A percentile compares a stretch with the other conserved stretches of the same genome.
phyloP scores from a whole-genome alignment of 1,140 invertebrate genomes.

The Planococcus citri region DNA sequence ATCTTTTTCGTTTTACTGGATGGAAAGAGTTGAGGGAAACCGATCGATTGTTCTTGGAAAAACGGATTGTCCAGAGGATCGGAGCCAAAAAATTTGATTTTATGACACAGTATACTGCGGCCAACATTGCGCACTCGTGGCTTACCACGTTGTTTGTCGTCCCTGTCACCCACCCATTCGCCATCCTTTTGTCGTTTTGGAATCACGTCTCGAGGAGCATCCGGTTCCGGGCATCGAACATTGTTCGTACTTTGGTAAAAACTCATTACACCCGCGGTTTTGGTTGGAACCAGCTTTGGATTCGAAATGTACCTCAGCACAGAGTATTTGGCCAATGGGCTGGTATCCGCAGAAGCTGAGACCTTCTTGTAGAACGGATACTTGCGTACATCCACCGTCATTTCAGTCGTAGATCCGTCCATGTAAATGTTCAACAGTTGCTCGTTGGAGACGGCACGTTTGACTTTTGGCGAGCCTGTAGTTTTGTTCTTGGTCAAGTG shows the following conservation, averaged over 20 bases:
- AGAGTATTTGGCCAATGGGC: constrained; percentile 38
- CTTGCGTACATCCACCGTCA: constrained; percentile 32
- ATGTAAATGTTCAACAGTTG: constrained; percentile 23
- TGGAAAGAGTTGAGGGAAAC: constrained; percentile 16
- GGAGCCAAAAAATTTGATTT: constrained; percentile 55
- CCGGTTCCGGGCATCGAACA: constrained; percentile 36
- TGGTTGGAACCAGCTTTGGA: constrained; percentile 36
- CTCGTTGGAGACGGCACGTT: background rate
- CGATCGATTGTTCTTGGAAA: constrained; percentile 44
- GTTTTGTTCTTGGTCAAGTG: constrained; percentile 25
- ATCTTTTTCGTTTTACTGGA: background rate
- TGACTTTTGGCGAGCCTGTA: background rate
- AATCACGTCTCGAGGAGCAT: constrained; percentile 32
- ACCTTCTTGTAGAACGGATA: constrained; percentile 37
- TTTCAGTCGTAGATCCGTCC: constrained; percentile 25
- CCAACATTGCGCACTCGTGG: constrained; percentile 43
- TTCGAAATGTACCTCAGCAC: constrained; percentile 46
- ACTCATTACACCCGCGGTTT: constrained; percentile 40
- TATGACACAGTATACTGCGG: constrained; percentile 59
- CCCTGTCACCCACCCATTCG: constrained; percentile 28
- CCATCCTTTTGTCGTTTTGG: constrained; percentile 33
- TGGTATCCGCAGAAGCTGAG: constrained; percentile 21
- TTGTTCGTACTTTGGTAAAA: constrained; percentile 45
- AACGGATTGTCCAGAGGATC: constrained; percentile 61
- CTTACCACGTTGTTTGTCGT: constrained; percentile 22